These are phyloP conservation scores for Nipponacmea schrenckii DNA, from an alignment of 2,888 invertebrate genomes.

Conservation along the genomic window DNA sequence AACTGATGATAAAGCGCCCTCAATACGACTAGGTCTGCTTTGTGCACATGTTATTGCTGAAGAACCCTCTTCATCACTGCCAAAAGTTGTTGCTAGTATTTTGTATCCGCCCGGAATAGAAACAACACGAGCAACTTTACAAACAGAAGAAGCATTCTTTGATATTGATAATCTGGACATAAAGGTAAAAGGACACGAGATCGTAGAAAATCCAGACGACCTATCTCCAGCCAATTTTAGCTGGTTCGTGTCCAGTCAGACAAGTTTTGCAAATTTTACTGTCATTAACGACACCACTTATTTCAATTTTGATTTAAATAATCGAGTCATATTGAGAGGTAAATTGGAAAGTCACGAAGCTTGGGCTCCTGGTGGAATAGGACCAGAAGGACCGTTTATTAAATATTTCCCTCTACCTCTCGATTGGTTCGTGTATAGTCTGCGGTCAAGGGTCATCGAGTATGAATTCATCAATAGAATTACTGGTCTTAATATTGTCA, in stretches of 20 bases:
- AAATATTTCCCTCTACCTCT: slow-evolving; percentile 47
- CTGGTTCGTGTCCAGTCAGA: slow-evolving; percentile 31
- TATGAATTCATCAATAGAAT: slow-evolving; percentile 36
- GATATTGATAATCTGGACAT: slow-evolving; percentile 29
- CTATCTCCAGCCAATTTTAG: slow-evolving; percentile 41
- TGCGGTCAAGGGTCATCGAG: slow-evolving; percentile 37
- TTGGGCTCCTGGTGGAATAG: slow-evolving; percentile 45
- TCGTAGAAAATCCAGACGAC: slow-evolving; percentile 41
- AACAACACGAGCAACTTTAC: slow-evolving; percentile 19
- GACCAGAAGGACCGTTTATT: slow-evolving; percentile 49
- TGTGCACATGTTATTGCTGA: slow-evolving; percentile 47
- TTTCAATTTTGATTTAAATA: slow-evolving; percentile 37
- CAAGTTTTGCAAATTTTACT: slow-evolving; percentile 33
- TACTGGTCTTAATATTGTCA: slow-evolving; percentile 22
- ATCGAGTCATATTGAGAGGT: slow-evolving; percentile 32
- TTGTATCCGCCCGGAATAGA: slow-evolving; percentile 18
- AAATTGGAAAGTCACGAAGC: slow-evolving; percentile 31
- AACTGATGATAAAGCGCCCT: slow-evolving; percentile 31
- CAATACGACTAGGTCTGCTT: slow-evolving; percentile 38
- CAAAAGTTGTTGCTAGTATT: slow-evolving; percentile 32
- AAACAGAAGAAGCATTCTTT: slow-evolving; percentile 32
- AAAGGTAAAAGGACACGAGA: slow-evolving; percentile 40
- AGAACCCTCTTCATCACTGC: slow-evolving; percentile 3
- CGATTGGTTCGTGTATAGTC: slow-evolving; percentile 57
- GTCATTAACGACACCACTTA: slow-evolving; percentile 33